phyloP scores from a whole-genome alignment of 2,888 invertebrate species.

The Drosophila affinis region DNA sequence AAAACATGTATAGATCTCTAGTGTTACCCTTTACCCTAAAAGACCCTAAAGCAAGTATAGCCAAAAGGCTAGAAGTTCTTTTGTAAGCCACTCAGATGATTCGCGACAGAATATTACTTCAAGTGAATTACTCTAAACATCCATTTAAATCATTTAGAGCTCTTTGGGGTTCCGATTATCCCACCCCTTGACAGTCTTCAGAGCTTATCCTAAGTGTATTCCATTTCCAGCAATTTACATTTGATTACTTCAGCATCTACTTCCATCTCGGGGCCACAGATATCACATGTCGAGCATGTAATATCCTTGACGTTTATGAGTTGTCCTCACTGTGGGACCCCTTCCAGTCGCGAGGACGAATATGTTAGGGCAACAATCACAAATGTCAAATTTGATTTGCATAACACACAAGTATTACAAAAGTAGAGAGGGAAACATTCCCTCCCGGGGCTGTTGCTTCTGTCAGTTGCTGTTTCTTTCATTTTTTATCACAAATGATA shows the following conservation, averaged over 20 bases:
- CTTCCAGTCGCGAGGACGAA: slow-evolving; percentile 1
- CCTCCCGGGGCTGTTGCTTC: slow-evolving; percentile 35
- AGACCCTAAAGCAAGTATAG: too few species aligned
- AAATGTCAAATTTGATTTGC: slow-evolving; percentile 64
- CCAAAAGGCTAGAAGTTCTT: too few species aligned
- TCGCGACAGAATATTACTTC: too few species aligned
- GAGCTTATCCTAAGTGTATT: not conserved
- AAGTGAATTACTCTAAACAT: slow-evolving; percentile 22
- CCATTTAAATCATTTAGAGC: slow-evolving; percentile 16
- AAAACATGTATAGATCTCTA: too few species aligned
- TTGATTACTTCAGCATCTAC: slow-evolving; percentile 43
- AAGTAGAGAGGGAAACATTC: slow-evolving; percentile 5
- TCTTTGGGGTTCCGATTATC: not conserved
- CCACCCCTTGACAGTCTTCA: slow-evolving; percentile 8
- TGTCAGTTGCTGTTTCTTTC: slow-evolving; percentile 18
- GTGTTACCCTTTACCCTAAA: too few species aligned
- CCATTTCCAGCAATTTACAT: slow-evolving; percentile 36
- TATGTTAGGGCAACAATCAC: slow-evolving; percentile 48
- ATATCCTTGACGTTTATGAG: slow-evolving; percentile 64
- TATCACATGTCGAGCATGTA: slow-evolving; percentile 32
- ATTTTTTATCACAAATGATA: slow-evolving; percentile 44
- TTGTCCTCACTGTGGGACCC: slow-evolving; percentile 37
- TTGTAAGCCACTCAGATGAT: not conserved
- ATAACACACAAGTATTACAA: slow-evolving; percentile 44
- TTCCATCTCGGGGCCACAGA: slow-evolving; percentile 30